Conservation (phyloP, 1,140 invertebrate genomes). For the Leucophenga varia region DNA sequence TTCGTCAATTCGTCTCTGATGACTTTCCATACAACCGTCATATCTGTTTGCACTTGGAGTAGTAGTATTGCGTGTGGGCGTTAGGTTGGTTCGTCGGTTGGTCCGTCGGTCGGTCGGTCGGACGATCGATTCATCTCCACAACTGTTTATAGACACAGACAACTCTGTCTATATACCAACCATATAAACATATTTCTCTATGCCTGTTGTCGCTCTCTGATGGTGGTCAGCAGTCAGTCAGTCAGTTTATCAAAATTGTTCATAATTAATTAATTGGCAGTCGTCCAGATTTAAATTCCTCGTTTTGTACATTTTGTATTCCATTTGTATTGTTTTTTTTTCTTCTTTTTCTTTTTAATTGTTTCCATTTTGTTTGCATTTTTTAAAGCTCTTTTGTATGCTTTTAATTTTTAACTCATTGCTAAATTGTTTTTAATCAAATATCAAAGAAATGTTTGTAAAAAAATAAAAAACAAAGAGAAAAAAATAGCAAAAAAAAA, state of each 20-base stretch:
- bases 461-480: too few relatives aligned
- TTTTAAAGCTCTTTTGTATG: conserved; percentile 9
- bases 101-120: conserved; percentile 39
- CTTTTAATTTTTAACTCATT: too few relatives aligned
- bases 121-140: conserved; percentile 1
- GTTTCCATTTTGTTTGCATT: conserved; percentile 23
- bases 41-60: too few relatives aligned
- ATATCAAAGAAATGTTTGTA: conserved; percentile 17
- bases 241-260: conserved; percentile 51
- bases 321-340: conserved; percentile 20
- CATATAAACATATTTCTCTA: too few relatives aligned
- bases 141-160: too few relatives aligned
- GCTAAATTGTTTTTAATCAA: too few relatives aligned
- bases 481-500: too few relatives aligned
- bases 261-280: conserved; percentile 54
- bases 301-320: conserved; percentile 17
- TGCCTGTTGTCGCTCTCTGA: background rate
- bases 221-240: conserved; percentile 12
- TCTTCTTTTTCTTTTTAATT: conserved; percentile 14
- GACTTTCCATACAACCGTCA: too few relatives aligned
- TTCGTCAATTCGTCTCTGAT: too few relatives aligned
- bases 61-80: background rate
- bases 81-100: conserved; percentile 15
- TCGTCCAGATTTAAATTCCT: conserved; percentile 52
- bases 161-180: too few relatives aligned